Base-by-base conservation (phyloP, 1,140 invertebrate species). In the Oryctes rhinoceros region DNA sequence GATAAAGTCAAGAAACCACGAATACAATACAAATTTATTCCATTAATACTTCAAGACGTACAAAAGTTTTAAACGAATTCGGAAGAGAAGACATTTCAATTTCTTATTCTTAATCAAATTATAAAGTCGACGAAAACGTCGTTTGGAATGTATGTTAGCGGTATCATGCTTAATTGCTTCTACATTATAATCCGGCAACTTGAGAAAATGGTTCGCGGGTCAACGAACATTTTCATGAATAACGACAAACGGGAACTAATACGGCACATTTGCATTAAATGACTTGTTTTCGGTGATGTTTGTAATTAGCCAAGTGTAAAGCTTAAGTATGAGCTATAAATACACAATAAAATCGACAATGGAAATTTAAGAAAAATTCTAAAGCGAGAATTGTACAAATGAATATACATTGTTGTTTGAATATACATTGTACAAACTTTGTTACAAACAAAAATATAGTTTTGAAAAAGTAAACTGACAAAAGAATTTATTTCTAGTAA, bases 141-240 rank as follows among this genome's bases (percentile, higher is more conserved):
- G 9, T 6, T 13, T 71, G 0, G 13, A 24, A 13, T 15, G 65
- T 4, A 10, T 24, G 13, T 24, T 71, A 24, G 65, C 18, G 65
- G 24, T 71, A 71, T 71, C 11, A 71, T 71, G 65, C 65, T 24
- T 71, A 71, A 71, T 20, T 24, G 24, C 65, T 35, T 71, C 65
- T 18, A 4, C 9, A 24, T 71, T 71, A 35, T 24, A 71, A 71
- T 35, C 65, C 30, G 11, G 5, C 18, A 59, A 59, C 53, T 59
- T 7, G n/a, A 30, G 7, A 35, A 20, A 30, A 24, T 24, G 4
- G 0, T 13, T 67, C 18, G 9, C 49, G 7, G 65, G 18, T 67
- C 13, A 67, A 18, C 10, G 24, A 18, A 35, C 10, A 67, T 67
- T 18, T 53, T 59, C 13, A 18, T 59, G 53, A 59, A 35, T 35